Percentiles rank a stretch among this genome's conserved stretches.
Evolutionary conservation across 1,140 invertebrate species (phyloP).

Genomic region (Nephotettix cincticeps): DNA sequence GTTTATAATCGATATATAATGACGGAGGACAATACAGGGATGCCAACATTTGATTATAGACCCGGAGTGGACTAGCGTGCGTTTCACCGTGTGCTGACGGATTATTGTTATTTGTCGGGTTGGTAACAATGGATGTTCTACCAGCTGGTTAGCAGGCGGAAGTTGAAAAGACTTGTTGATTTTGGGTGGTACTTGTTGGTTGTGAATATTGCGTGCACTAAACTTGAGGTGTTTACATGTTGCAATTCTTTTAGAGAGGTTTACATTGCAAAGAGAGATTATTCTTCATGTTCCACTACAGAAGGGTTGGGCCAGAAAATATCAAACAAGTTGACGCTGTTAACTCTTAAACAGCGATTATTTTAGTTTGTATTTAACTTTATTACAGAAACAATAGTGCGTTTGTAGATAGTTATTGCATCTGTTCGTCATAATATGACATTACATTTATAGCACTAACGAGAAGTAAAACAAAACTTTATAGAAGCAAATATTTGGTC

Average conservation of each 20-base stretch:
- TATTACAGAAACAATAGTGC: neutral
- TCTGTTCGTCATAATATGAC: neutral
- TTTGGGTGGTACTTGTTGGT: too few species aligned
- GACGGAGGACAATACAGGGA: conserved; percentile 11
- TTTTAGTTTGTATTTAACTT: neutral
- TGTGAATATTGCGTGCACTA: too few species aligned
- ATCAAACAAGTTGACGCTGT: neutral
- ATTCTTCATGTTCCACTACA: too few species aligned
- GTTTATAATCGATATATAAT: conserved; percentile 21
- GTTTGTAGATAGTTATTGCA: neutral
- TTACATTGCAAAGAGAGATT: too few species aligned
- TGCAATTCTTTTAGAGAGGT: too few species aligned
- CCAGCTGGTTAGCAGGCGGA: too few species aligned
- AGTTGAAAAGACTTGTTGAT: too few species aligned
- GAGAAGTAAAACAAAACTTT: neutral
- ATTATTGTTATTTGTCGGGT: conserved; percentile 8
- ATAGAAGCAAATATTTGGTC: neutral
- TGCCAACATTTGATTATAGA: neutral
- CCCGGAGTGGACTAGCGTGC: neutral
- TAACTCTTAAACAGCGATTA: neutral
- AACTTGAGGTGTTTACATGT: too few species aligned
- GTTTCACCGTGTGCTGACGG: neutral
- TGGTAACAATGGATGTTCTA: too few species aligned
- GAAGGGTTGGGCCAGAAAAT: neutral
- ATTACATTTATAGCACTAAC: neutral